Base-by-base conservation (phyloP, 1,140 invertebrate genomes). In the Philotrypesis tridentata region DNA sequence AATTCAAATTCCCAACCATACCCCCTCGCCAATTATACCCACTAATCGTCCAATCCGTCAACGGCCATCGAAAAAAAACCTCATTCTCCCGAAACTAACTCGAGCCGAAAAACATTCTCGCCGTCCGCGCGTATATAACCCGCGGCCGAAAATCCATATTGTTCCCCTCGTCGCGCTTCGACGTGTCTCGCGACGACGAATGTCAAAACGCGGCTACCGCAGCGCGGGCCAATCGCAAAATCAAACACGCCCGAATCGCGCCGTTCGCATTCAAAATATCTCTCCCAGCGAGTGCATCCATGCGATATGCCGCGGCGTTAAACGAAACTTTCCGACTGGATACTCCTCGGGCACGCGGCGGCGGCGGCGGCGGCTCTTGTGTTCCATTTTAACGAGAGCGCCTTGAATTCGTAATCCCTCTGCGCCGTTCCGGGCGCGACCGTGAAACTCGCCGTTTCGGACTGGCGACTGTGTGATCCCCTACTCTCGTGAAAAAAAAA, bases 381-480 rank as follows among this genome's bases (percentile, higher is more conserved):
- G 23, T 67, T 43, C 23, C n/a, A 40, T 77, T 77, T 77, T 65
- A 77, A 70, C n/a, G 33, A 43, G 33, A 43, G 7, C 23, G 6
- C 23, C 75, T 60, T 63, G 73, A 75, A 75, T 75, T 37, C 23
- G 73, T 75, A 63, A 75, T 63, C 21, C 48, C 27, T 37, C 3
- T 9, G 33, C 9, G 9, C 33, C 11, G 12, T 27, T 29, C n/a
- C n/a, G 25, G 11, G 48, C 48, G 48, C 48, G 21, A 55, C 21
- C 48, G 48, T 55, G 48, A 55, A 55, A 55, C n/a, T 55, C 48
- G 48, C 48, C 6, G 48, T 55, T 55, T 55, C 48, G 48, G 48
- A 17, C 48, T n/a, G n/a, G 48, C 48, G 7, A 55, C 48, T 55
- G 2, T 6, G 48, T n/a, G n/a, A n/a, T n/a, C n/a, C n/a, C n/a